A percentile compares a stretch with the other conserved stretches of the same genome.
Conservation (phyloP, 2,888 invertebrate species). For the Leptarthrus brevirostris region DNA sequence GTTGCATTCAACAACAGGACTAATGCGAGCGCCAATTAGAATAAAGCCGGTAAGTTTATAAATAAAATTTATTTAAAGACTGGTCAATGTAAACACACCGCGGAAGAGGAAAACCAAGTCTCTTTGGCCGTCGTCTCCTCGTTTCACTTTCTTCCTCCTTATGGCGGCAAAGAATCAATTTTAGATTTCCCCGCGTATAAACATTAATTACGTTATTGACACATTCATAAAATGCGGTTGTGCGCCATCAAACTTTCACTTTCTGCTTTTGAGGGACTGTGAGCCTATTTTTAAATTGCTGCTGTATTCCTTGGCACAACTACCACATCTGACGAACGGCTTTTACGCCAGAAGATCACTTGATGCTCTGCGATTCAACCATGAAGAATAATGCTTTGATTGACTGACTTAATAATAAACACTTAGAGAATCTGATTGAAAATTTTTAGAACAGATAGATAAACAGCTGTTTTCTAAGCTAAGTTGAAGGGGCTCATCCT, state of each 20-base stretch:
- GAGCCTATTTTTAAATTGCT: constrained; percentile 14
- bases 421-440: neutral
- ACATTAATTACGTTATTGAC: constrained; percentile 28
- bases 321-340: too few relatives aligned
- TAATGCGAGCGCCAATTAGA: too few relatives aligned
- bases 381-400: constrained; percentile 26
- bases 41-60: too few relatives aligned
- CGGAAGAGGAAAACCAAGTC: too few relatives aligned
- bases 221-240: constrained; percentile 28
- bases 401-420: constrained; percentile 31
- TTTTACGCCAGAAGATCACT: neutral
- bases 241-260: constrained; percentile 21
- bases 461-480: neutral
- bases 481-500: neutral
- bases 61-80: too few relatives aligned
- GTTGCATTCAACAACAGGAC: too few relatives aligned
- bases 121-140: neutral
- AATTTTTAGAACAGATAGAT: neutral
- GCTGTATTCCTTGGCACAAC: too few relatives aligned
- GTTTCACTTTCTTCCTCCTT: neutral
- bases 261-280: neutral
- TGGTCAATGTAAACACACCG: neutral
- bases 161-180: neutral
- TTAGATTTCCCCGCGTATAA: constrained; percentile 20
- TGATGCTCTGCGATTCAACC: neutral